Evolutionary conservation across 2,888 invertebrate genomes (phyloP), one percentile per base, ranked within the genome.

Genomic region (Pandemis corylana): DNA sequence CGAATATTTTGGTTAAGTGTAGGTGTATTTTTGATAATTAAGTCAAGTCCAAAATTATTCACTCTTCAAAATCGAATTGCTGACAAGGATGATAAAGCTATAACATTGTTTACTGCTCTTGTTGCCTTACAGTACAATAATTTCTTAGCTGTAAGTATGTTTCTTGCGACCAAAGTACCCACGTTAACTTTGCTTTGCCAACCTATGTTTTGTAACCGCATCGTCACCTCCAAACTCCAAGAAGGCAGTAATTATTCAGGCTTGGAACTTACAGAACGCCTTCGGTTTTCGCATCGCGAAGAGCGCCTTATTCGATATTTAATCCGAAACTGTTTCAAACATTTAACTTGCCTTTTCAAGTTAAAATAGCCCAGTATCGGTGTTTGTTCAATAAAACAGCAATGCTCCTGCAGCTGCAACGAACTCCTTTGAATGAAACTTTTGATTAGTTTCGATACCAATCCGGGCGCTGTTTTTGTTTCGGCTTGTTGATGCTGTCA

Each of bases 361-460:
- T 75, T 68, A 59, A 85, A 85, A 83, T 86, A 85, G 87, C 87
- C 85, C 85, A 85, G 84, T 89, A 88, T 80, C 80, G 80, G 76
- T 82, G 80, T 81, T 84, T 80, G 83, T 85, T 87, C 87, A 87
- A 90, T 88, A 89, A 89, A 90, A 89, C 82, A 86, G 83, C 86
- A 80, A 87, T 86, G 85, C 84, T 79, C 83, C 82, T 86, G 82
- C 84, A 83, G 84, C 85, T 88, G 87, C 84, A 87, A 86, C 85
- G 83, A 83, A 83, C 81, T 87, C 87, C 87, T 87, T 88, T 87
- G 85, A 82, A 81, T 81, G 79, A 80, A 91, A 91, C 80, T 90
- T 91, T 88, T 90, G 90, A 91, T 90, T 91, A 85, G 88, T 89
- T 90, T 86, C 79, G 84, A 85, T 83, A 80, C 81, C 80, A 83